Conservation (phyloP, 1,140 invertebrate species). For the Coelopa frigida region DNA sequence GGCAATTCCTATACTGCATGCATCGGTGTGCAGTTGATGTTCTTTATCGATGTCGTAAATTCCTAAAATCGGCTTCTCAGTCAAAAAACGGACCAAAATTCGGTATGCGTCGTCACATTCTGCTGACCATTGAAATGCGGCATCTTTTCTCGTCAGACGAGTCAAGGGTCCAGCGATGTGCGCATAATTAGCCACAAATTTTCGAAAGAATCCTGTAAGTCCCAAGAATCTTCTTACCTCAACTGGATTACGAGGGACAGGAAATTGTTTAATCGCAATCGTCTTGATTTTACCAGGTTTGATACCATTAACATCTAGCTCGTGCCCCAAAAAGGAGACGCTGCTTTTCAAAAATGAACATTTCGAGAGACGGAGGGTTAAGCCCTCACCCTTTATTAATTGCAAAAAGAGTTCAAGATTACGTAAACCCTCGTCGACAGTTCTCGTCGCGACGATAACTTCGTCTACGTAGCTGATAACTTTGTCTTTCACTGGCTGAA, state of each 20-base stretch:
- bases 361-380: not conserved
- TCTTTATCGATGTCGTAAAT: too few relatives aligned
- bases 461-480: slow-evolving; percentile 24
- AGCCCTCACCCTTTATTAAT: not conserved
- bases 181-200: not conserved
- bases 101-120: too few relatives aligned
- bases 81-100: too few relatives aligned
- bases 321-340: not conserved
- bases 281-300: slow-evolving; percentile 1
- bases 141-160: too few relatives aligned
- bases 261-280: not conserved
- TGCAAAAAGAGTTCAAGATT: not conserved
- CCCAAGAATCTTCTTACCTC: not conserved
- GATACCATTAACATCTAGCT: not conserved
- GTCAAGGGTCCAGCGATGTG: not conserved
- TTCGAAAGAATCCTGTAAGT: slow-evolving; percentile 2
- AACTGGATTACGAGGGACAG: not conserved
- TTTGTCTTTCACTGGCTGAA: too few relatives aligned
- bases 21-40: too few relatives aligned
- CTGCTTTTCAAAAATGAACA: not conserved
- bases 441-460: slow-evolving; percentile 16
- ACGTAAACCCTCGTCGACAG: slow-evolving; percentile 13
- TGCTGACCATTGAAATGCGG: too few relatives aligned
- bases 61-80: too few relatives aligned
- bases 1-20: too few relatives aligned